These are phyloP conservation scores for Cetonia aurata DNA, from an alignment of 2,888 invertebrate genomes.

Conservation along the genomic window DNA sequence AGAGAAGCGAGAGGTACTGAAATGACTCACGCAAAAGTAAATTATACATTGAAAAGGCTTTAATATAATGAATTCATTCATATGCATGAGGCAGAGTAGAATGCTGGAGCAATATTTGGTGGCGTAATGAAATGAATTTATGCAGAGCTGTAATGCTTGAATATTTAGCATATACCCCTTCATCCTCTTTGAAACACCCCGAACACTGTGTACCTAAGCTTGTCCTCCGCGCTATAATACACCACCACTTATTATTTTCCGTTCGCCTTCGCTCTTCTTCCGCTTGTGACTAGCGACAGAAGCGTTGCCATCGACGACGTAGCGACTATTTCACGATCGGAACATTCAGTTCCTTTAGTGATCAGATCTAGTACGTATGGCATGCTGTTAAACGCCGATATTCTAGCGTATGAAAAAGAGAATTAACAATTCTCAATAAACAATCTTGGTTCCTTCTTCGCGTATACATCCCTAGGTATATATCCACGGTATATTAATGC, in stretches of 20 bases:
- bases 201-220: constrained; percentile 63
- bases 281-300: neutral
- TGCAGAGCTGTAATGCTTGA: constrained; percentile 75
- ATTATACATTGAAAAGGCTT: constrained; percentile 77
- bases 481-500: constrained; percentile 55
- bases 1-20: constrained; percentile 66
- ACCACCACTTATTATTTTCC: constrained; percentile 56
- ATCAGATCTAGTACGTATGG: no score
- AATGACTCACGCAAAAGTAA: constrained; percentile 77
- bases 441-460: neutral
- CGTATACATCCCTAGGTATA: neutral
- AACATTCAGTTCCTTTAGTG: no score
- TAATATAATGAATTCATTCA: constrained; percentile 77
- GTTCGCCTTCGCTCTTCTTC: constrained; percentile 45
- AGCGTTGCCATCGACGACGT: neutral
- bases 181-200: constrained; percentile 70
- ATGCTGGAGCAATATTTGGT: constrained; percentile 73
- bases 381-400: no score
- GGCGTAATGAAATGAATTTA: constrained; percentile 76
- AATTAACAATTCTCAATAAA: no score
- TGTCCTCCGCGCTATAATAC: constrained; percentile 64
- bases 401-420: no score
- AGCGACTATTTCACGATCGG: neutral
- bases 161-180: constrained; percentile 75
- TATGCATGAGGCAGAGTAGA: constrained; percentile 72